These are phyloP conservation scores for Eutrigla gurnardus DNA, from an alignment of 2,797 vertebrate species.

Conservation along the genomic window DNA sequence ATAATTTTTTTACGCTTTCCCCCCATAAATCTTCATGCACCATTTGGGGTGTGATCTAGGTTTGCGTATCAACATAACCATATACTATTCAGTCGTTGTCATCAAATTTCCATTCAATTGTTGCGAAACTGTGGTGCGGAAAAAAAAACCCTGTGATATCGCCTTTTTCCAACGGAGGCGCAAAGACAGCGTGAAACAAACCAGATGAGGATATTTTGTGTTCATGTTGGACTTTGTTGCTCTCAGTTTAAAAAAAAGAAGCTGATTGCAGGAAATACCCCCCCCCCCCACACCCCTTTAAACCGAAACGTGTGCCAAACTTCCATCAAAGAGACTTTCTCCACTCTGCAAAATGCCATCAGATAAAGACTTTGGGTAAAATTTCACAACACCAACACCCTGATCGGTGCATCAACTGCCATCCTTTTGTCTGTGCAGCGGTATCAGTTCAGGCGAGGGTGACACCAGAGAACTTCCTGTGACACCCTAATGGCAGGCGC, in stretches of 20 bases:
- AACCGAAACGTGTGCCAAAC: constrained; percentile 4
- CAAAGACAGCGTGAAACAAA: not conserved
- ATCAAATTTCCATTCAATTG: not conserved
- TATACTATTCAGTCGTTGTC: not conserved
- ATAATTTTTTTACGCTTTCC: too few species aligned
- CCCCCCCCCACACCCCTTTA: not conserved
- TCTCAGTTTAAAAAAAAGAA: not conserved
- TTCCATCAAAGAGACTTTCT: constrained; percentile 26
- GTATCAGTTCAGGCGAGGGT: constrained; percentile 31
- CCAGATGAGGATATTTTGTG: not conserved
- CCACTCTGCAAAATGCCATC: constrained; percentile 30
- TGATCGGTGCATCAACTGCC: constrained; percentile 49
- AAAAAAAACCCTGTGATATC: not conserved
- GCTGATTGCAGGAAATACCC: not conserved
- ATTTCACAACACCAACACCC: constrained; percentile 55
- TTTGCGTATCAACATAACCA: not conserved
- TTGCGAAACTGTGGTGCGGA: not conserved
- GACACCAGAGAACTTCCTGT: constrained; percentile 63
- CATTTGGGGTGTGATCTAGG: too few species aligned
- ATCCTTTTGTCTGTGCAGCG: constrained; percentile 53
- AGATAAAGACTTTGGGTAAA: constrained; percentile 39
- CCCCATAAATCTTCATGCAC: too few species aligned
- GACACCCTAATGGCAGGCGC: constrained; percentile 30
- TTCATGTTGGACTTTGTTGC: not conserved
- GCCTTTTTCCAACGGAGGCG: too few species aligned